Conservation (phyloP, 53 echinoderm and acorn worm species). For the Zoroaster sp. region DNA sequence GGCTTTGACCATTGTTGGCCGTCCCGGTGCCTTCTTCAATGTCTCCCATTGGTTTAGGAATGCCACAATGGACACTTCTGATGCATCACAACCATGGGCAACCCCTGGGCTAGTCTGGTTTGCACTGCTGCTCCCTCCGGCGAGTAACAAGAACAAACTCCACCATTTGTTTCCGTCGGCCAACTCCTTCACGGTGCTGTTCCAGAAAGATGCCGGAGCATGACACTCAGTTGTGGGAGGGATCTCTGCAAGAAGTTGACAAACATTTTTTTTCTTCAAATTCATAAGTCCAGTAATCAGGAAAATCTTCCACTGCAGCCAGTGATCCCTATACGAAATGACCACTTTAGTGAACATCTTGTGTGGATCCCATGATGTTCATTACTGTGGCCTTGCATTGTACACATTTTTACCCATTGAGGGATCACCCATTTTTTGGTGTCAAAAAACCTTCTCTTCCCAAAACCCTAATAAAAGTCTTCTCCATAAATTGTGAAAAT, state of each 20-base stretch:
- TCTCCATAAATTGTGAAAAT: too few species aligned
- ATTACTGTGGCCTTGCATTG: too few species aligned
- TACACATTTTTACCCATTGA: too few species aligned
- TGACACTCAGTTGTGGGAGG: slow-evolving; percentile 11
- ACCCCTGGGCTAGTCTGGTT: slow-evolving; percentile 12
- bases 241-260: background rate
- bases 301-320: background rate
- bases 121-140: slow-evolving; percentile 42
- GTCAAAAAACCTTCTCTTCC: too few species aligned
- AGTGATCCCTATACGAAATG: background rate
- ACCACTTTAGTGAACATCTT: too few species aligned
- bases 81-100: slow-evolving; percentile 48
- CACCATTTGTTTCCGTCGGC: slow-evolving; percentile 32
- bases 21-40: background rate
- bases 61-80: slow-evolving; percentile 37
- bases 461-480: too few species aligned
- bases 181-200: slow-evolving; percentile 6
- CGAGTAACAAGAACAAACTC: slow-evolving; percentile 30
- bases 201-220: slow-evolving; percentile 29
- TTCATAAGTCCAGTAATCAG: background rate
- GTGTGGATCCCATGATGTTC: too few species aligned
- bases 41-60: slow-evolving; percentile 28
- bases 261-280: background rate
- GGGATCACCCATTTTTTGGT: too few species aligned
- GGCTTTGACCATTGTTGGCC: slow-evolving; percentile 30